These are phyloP conservation scores for Solenopsis invicta DNA, from an alignment of 1,140 invertebrate species.

Conservation along the genomic window DNA sequence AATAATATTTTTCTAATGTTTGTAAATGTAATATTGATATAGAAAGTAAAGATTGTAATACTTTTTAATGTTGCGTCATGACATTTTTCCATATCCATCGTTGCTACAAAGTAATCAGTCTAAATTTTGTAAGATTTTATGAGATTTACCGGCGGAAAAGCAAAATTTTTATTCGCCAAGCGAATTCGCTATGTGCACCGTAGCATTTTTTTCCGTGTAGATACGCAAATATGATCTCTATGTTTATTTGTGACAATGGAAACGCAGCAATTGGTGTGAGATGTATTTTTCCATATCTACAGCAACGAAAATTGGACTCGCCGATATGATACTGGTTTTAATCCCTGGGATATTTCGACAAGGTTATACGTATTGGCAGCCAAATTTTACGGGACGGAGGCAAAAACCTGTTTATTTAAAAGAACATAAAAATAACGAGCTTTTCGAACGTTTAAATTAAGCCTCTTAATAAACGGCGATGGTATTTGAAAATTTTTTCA, in stretches of 20 bases:
- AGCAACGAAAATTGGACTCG: conserved; percentile 42
- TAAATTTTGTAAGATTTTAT: not conserved
- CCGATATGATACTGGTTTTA: conserved; percentile 49
- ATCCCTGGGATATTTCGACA: conserved; percentile 47
- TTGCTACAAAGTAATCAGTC: not conserved
- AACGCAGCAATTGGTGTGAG: conserved; percentile 47
- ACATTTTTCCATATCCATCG: not conserved
- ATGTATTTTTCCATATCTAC: conserved; percentile 59
- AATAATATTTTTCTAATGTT: not conserved
- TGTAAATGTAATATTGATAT: not conserved
- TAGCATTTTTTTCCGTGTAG: conserved; percentile 38
- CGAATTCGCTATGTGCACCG: conserved; percentile 30
- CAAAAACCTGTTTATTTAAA: conserved; percentile 44
- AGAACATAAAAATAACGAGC: conserved; percentile 31
- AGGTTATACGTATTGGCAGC: not conserved
- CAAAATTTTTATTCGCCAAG: conserved; percentile 33
- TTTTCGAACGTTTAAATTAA: conserved; percentile 24
- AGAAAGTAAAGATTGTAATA: not conserved
- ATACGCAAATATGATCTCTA: conserved; percentile 47
- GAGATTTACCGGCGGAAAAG: not conserved
- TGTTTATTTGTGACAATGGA: conserved; percentile 61
- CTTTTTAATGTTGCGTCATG: not conserved
- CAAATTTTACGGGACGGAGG: conserved; percentile 20
- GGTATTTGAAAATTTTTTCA: conserved; percentile 29
- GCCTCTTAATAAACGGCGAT: conserved; percentile 33